These are phyloP conservation scores for Lordiphosa mommai DNA, from an alignment of 1,140 invertebrate species.

Conservation along the genomic window DNA sequence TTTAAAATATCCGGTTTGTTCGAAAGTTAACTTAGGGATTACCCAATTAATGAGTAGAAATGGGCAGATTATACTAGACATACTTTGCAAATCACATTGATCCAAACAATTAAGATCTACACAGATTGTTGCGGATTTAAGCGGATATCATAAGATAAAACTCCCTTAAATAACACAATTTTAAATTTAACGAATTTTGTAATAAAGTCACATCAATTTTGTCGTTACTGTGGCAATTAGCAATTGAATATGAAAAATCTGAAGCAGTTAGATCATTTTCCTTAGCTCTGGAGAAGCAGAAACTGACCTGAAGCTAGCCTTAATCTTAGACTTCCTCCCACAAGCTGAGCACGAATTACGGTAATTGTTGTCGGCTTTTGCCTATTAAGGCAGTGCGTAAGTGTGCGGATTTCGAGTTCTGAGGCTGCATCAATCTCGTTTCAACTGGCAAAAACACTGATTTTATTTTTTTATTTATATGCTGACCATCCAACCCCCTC, in stretches of 20 bases:
- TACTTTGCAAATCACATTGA: too few species aligned
- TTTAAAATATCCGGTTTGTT: too few species aligned
- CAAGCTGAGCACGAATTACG: conserved; percentile 49
- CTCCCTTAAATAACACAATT: too few species aligned
- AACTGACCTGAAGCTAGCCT: conserved; percentile 20
- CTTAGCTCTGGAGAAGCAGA: conserved; percentile 8
- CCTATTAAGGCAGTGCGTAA: conserved; percentile 31
- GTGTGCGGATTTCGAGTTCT: conserved; percentile 14
- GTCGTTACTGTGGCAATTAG: too few species aligned
- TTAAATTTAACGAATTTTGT: too few species aligned
- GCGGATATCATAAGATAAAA: too few species aligned
- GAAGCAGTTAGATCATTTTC: conserved; percentile 52
- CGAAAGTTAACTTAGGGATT: too few species aligned
- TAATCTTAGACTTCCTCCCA: conserved; percentile 63
- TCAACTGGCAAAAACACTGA: conserved; percentile 28
- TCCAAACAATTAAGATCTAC: too few species aligned
- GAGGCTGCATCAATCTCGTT: conserved; percentile 36
- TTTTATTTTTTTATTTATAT: conserved; percentile 2
- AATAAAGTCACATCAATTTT: too few species aligned
- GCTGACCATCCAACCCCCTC: neutral
- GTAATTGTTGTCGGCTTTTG: conserved; percentile 58
- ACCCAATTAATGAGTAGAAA: too few species aligned
- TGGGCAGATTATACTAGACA: too few species aligned
- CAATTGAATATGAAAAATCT: neutral
- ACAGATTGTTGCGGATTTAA: too few species aligned